These are phyloP conservation scores for Fissipunctia ypsillon DNA, from an alignment of 2,888 invertebrate species.

Conservation along the genomic window DNA sequence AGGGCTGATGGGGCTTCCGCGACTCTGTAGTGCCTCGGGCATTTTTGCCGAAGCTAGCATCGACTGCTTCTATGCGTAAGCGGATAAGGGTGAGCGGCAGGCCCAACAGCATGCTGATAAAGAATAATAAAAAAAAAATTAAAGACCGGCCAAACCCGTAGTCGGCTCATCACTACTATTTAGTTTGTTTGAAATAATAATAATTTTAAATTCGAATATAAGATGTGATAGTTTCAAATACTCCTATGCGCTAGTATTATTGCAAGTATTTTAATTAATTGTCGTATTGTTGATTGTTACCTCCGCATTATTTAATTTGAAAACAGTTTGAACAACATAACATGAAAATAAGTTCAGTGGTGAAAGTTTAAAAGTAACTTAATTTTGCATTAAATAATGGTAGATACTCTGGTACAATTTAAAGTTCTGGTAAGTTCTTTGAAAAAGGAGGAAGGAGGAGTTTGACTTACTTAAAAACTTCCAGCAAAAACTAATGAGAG, in stretches of 20 bases:
- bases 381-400: slow-evolving; percentile 13
- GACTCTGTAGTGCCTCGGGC: too few species aligned
- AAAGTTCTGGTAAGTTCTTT: slow-evolving; percentile 16
- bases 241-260: neutral
- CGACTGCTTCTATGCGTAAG: too few species aligned
- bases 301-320: neutral
- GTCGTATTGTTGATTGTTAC: neutral
- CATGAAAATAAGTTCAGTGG: neutral
- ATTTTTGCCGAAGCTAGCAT: too few species aligned
- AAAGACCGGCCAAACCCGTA: neutral
- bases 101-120: too few species aligned
- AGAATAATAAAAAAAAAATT: too few species aligned
- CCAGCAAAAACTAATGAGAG: slow-evolving; percentile 2
- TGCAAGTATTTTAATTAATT: neutral
- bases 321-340: neutral
- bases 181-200: neutral
- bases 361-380: slow-evolving; percentile 14
- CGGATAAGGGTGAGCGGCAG: too few species aligned
- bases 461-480: slow-evolving; percentile 5
- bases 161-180: neutral
- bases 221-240: neutral
- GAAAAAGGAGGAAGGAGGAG: slow-evolving; percentile 9
- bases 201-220: neutral
- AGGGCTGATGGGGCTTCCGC: too few species aligned
- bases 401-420: slow-evolving; percentile 10